Base-by-base conservation (phyloP, 2,888 invertebrate genomes). In the Gymnoscelis rufifasciata region DNA sequence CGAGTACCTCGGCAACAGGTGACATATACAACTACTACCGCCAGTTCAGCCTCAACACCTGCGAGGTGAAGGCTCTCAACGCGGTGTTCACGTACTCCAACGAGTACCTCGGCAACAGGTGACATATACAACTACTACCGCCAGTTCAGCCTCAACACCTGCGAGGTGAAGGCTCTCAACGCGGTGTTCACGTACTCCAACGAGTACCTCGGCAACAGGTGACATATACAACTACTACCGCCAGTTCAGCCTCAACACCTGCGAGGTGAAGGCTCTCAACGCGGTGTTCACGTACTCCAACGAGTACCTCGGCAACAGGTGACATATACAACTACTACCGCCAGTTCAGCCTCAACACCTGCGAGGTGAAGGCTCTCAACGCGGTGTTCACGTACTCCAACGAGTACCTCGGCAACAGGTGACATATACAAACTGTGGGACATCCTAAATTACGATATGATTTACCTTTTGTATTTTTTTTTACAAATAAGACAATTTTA, bases 1-100 rank as follows among this genome's bases (percentile, higher is more conserved):
- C 71, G 95, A 95, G 70, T 95, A 95, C 72, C 82, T 95, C 40
- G 95, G 95, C 0, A 95, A 94, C 76, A 93, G 91, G 70, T 87
- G 71, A 90, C 50, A 73, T n/a, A 13, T 31, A 19, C 10, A 11
- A 14, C 7, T 88, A 65, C 68, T 88, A 89, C 63, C 66, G 79
- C 0, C 88, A 87, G 74, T 88, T 87, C 67, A 84, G 83, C 35
- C 81, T 74, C 55, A 82, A 90, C 56, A 78, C 84, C 31, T 83
- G 94, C 59, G 92, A 91, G 64, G 92, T 94, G 10, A 88, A 92
- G 10, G 94, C 94, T 0, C 91, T 95, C 2, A 95, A 95, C 68
- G 92, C 95, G 0, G 90, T 93, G 59, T 94, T 95, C 68, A 88
- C 88, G 0, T 95, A 95, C 66, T 93, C 93, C 55, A 94, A 93